Base-by-base conservation (phyloP, 2,113 vertebrate species). In the Halcyon senegalensis region DNA sequence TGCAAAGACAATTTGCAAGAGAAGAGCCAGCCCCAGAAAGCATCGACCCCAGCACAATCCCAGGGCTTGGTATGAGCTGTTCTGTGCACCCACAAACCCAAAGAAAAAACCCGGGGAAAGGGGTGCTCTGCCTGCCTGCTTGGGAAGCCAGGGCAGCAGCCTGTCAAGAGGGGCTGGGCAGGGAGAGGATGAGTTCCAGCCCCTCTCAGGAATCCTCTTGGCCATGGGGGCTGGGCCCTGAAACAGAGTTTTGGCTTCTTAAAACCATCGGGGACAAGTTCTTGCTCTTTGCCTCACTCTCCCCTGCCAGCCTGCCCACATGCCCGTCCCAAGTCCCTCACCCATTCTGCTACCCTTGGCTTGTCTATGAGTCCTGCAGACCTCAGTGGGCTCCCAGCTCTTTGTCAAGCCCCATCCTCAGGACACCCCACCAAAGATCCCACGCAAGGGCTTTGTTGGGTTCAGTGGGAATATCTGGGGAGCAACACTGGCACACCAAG, bases 261-360 rank as follows among this genome's bases (percentile, higher is more conserved):
- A 59, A 75, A 84, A 64, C 30, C 18, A 5, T 33, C 56, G 5
- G 33, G 67, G 53, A 13, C n/a, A 56, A 83, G 31, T 56, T 73
- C 16, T 66, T 67, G 46, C 19, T n/a, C 11, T 67, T 67, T 5
- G 5, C 28, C 35, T 28, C 27, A 2, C 28, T 46, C 30, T 31
- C 19, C 28, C 25, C 28, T 51, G 72, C 44, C 92, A 68, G 41
- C 41, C 46, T 63, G 25, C 30, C 48, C 35, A 13, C 18, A 13
- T 28, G 35, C 33, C 59, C 5, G 10, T 13, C 39, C 72, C 0
- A 0, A 30, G 31, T 41, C 23, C 21, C 46, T 62, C 27, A 3
- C 31, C 11, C 19, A 4, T 53, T 78, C 72, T 43, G 46, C 77
- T 90, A 31, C 24, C 6, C 11, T 16, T 9, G 6, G 63, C 30